phyloP scores from a whole-genome alignment of 2,113 vertebrate species.

The Campylomormyrus numenius region DNA sequence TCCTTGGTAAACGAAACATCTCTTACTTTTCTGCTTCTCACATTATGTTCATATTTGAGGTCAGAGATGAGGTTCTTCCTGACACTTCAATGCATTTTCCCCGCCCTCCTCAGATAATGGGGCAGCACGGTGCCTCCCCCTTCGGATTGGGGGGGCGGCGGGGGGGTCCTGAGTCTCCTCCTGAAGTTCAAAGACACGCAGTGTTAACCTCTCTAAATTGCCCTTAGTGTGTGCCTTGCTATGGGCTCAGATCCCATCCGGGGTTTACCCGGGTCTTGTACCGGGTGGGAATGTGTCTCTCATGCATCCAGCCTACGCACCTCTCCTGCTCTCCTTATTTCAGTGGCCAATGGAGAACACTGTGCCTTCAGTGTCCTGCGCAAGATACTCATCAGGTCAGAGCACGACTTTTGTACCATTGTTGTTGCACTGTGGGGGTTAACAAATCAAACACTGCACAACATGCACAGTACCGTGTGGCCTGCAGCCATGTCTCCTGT shows the following conservation, averaged over 20 bases:
- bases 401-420: neutral
- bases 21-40: conserved; percentile 50
- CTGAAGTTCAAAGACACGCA: neutral
- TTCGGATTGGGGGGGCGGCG: neutral
- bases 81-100: conserved; percentile 21
- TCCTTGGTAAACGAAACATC: conserved; percentile 71
- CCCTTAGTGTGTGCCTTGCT: neutral
- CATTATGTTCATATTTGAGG: conserved; percentile 25
- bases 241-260: neutral
- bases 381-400: conserved; percentile 71
- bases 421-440: neutral
- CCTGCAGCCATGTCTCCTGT: neutral
- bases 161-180: neutral
- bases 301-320: neutral
- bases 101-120: neutral
- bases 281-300: neutral
- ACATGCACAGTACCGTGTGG: neutral
- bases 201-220: neutral
- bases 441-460: neutral
- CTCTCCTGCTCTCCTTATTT: conserved; percentile 35
- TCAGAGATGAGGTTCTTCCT: conserved; percentile 23
- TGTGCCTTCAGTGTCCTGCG: conserved; percentile 69
- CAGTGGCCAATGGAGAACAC: conserved; percentile 71
- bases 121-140: neutral
- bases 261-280: neutral